A percentile compares a stretch with the other conserved stretches of the same genome.
These are phyloP conservation scores for Gila orcuttii DNA, from an alignment of 2,113 vertebrate genomes.

Conservation along the genomic window DNA sequence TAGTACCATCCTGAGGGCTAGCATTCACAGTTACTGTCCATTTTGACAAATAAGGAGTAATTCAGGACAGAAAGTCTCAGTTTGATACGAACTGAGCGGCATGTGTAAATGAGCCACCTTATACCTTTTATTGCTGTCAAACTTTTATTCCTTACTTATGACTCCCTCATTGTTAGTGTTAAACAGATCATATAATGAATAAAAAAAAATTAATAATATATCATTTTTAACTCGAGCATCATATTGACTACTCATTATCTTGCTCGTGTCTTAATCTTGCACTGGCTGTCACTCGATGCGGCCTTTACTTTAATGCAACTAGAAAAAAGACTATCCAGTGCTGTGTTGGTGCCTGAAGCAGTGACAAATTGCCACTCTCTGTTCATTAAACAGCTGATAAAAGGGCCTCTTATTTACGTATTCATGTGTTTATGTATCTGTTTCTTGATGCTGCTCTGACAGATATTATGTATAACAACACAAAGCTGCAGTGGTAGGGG, in stretches of 20 bases:
- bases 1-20: constrained; percentile 44
- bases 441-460: constrained; percentile 52
- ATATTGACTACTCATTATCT: background rate
- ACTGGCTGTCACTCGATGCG: background rate
- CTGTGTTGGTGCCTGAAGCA: constrained; percentile 15
- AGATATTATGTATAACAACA: constrained; percentile 57
- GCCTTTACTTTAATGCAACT: constrained; percentile 31
- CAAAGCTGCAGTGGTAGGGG: background rate
- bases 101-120: background rate
- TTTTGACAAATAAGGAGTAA: constrained; percentile 15
- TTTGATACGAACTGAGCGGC: background rate
- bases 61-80: background rate
- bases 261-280: constrained; percentile 9
- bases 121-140: background rate
- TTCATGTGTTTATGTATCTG: constrained; percentile 53
- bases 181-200: background rate
- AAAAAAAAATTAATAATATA: too few relatives aligned
- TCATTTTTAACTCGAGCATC: background rate
- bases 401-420: constrained; percentile 50
- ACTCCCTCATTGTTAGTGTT: background rate
- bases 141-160: background rate
- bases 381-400: constrained; percentile 57
- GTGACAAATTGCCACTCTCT: constrained; percentile 45
- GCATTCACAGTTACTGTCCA: constrained; percentile 7
- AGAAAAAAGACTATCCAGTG: constrained; percentile 23